Conservation (phyloP, 2,113 vertebrate genomes). For the Athene noctua region DNA sequence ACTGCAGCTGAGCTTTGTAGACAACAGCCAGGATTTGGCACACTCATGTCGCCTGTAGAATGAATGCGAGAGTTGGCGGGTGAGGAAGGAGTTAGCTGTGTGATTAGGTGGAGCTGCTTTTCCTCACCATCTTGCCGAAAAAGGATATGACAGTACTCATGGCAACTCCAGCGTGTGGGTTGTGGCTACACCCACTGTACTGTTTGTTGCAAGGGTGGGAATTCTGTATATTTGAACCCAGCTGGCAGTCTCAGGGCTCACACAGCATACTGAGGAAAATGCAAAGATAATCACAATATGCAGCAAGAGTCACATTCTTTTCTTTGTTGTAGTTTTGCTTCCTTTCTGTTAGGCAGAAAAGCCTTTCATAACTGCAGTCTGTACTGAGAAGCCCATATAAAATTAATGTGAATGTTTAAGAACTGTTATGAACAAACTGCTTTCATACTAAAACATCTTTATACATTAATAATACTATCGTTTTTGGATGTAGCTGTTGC, state of each 20-base stretch:
- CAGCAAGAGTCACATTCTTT: not conserved
- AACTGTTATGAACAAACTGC: not conserved
- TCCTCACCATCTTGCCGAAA: not conserved
- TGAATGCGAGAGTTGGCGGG: not conserved
- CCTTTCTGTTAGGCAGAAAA: not conserved
- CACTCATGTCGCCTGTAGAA: accelerated
- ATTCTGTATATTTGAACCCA: not conserved
- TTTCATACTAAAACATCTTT: not conserved
- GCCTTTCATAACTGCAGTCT: not conserved
- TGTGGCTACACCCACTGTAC: not conserved
- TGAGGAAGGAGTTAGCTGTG: not conserved
- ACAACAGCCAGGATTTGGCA: not conserved
- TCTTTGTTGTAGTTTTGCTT: constrained; percentile 17
- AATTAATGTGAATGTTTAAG: not conserved
- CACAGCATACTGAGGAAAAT: not conserved
- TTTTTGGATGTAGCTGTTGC: not conserved
- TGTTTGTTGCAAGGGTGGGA: not conserved
- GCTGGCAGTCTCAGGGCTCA: not conserved
- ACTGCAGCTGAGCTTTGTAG: not conserved
- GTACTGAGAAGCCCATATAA: not conserved
- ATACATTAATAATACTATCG: not conserved
- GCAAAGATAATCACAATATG: constrained; percentile 13
- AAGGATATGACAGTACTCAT: not conserved
- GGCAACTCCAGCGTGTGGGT: not conserved
- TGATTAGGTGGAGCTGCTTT: not conserved